Evolutionary conservation across 2,113 vertebrate species (phyloP), one percentile per base, ranked within the genome.

Genomic region (Gambusia holbrooki): DNA sequence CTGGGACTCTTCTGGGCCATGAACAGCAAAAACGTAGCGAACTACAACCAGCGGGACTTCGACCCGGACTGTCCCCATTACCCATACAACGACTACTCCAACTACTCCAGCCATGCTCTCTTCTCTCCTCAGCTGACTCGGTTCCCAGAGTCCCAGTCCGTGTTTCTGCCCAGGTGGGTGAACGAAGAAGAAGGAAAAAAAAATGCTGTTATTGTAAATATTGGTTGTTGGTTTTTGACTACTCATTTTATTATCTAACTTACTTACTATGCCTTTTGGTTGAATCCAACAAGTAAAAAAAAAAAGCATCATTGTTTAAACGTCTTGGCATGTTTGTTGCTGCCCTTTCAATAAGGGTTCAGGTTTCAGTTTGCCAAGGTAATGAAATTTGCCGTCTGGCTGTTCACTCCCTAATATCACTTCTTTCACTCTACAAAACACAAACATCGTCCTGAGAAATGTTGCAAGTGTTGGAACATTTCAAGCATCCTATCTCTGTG

Each of bases 1-100:
- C 85, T 95, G 69, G 95, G 95, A 45, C 85, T 95, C 3, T 95
- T 95, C 70, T 95, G 94, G 94, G 94, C 94, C 14, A 94, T 95
- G 93, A 95, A 94, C 85, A 90, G 87, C 66, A 95, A 94, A 80
- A 90, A 74, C 80, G 77, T 81, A n/a, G 27, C 71, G 28, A 88
- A 88, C 92, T 88, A 92, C 85, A 90, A 87, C 83, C 90, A 86
- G 32, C 76, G 54, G 30, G 91, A 93, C n/a, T 89, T 86, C 48
- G 84, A 87, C 68, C 88, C 87, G 5, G 92, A 92, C 8, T 93
- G 90, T 40, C 92, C 90, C 28, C 90, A 93, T 77, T 91, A 90
- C 67, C 88, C 89, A 0, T 94, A 91, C 75, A 88, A 89, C 45
- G 92, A 94, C 54, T 94, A 93, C 86, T 89, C 87, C 69, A 93